Conservation (phyloP, 2,797 vertebrate species). For the Sebastes matsubarae region DNA sequence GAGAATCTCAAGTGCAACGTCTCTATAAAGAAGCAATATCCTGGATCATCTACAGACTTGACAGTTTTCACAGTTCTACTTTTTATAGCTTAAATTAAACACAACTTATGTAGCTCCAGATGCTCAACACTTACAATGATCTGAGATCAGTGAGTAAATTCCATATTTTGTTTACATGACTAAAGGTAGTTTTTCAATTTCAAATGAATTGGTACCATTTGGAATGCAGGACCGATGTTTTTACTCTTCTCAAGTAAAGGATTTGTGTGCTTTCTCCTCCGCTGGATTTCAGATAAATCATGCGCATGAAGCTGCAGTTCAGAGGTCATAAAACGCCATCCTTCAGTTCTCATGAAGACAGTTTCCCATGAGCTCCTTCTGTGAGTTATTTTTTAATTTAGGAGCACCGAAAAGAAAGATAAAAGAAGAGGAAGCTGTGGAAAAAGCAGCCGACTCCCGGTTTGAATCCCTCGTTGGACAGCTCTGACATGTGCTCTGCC, state of each 20-base stretch:
- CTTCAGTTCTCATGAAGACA: constrained; percentile 49
- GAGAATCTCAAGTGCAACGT: no score
- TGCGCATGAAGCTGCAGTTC: constrained; percentile 34
- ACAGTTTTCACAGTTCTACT: fast-evolving
- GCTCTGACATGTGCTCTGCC: constrained; percentile 55
- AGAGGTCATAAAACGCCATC: constrained; percentile 52
- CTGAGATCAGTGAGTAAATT: background rate
- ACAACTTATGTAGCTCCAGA: no score
- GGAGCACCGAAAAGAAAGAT: constrained; percentile 25
- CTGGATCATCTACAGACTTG: no score
- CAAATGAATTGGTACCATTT: background rate
- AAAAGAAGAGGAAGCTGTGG: constrained; percentile 6
- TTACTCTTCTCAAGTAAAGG: background rate
- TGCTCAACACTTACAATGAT: no score
- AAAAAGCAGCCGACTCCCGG: constrained; percentile 32
- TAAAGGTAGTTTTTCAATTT: background rate
- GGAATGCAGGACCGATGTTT: background rate
- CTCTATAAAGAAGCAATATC: no score
- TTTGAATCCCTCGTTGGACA: constrained; percentile 20
- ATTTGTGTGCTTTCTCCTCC: constrained; percentile 21
- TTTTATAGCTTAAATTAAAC: no score
- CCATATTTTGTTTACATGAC: background rate
- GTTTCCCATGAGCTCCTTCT: constrained; percentile 63
- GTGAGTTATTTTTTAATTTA: constrained; percentile 28
- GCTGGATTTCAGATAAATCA: constrained; percentile 44